Percentiles rank a stretch among this genome's conserved stretches.
Evolutionary conservation across 2,113 vertebrate species (phyloP).

Genomic region (Vidua chalybeata): DNA sequence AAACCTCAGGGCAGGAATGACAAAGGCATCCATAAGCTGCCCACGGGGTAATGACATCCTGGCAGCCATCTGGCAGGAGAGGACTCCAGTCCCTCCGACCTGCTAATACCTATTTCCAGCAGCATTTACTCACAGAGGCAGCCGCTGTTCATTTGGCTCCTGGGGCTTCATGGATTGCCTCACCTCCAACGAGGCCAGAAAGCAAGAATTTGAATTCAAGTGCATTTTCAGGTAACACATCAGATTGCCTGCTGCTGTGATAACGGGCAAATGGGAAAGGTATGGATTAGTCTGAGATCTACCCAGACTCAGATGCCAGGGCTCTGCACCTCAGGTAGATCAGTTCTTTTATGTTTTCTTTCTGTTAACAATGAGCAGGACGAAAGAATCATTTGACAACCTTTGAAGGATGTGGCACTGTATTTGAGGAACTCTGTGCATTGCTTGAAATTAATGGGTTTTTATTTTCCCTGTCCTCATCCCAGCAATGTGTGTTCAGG

Average conservation of each 20-base stretch:
- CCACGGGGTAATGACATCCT: background rate
- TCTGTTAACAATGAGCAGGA: background rate
- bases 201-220: background rate
- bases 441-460: background rate
- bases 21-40: conserved; percentile 12
- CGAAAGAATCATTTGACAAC: background rate
- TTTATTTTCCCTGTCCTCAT: background rate
- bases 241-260: background rate
- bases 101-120: conserved; percentile 23
- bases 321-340: background rate
- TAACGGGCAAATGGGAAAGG: background rate
- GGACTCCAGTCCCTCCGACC: background rate
- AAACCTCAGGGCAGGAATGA: background rate
- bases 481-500: background rate
- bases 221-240: background rate
- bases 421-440: background rate
- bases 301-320: background rate
- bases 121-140: conserved; percentile 16
- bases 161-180: background rate
- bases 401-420: background rate
- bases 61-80: conserved; percentile 35
- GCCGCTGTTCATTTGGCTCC: background rate
- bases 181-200: background rate
- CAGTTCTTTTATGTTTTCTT: background rate
- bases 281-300: background rate